Base-by-base conservation (phyloP, 2,888 invertebrate genomes). In the Trypoxylon attenuatum region DNA sequence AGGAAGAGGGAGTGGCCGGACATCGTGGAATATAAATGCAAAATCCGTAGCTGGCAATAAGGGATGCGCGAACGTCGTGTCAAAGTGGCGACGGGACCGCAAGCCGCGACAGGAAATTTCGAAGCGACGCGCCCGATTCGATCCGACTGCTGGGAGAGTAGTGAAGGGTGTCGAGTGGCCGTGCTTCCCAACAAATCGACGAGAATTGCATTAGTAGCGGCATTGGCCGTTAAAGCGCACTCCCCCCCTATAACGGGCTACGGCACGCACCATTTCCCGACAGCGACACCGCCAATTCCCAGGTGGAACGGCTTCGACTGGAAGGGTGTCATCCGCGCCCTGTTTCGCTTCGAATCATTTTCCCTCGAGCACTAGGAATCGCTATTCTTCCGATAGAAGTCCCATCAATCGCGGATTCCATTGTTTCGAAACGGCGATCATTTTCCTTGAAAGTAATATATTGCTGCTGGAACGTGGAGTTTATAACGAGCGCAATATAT, bases 251-350 rank as follows among this genome's bases (percentile, higher is more conserved):
- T 59, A 62, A 68, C 64, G 59, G 62, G 49, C 57, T 29, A 62
- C 66, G 63, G 66, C 73, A 68, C 59, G 52, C 57, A 50, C 56
- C 51, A 73, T 73, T 71, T 57, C 56, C 51, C 57, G 54, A 23
- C 58, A 68, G 55, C 58, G 58, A 57, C 49, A 38, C 19, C 41
- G 18, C 57, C 23, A 58, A 21, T 38, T 23, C 18, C 18, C 10
- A 25, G 27, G 53, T 5, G 16, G 52, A 51, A 47, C 45, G 42
- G 38, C 8, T 38, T 22, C 5, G 16, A 25, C n/a, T 38, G 38
- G 43, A 42, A 6, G 45, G 10, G 45, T 45, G 25, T 25, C 6
- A 2, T 21, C 10, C n/a, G 46, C 23, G 15, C 46, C 16, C 27
- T n/a, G n/a, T n/a, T n/a, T 33, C 33, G 33, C 33, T 13, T 13